A percentile compares a stretch with the other conserved stretches of the same genome.
Evolutionary conservation across 2,113 vertebrate species (phyloP).

Genomic region (cat (Felis catus)): F.catus_Fca126_mat1.0 CM031414.1:104627001-104627500

Average conservation of each 20-base stretch:
- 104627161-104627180: not conserved
- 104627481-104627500: not conserved
- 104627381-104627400: not conserved
- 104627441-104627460: not conserved
- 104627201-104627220: not conserved
- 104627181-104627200: not conserved
- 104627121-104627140: not conserved
- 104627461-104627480: not conserved
- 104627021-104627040: not conserved
- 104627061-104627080: not conserved
- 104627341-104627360: not conserved
- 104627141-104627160: not conserved
- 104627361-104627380: not conserved
- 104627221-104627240: not conserved
- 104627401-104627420: too few relatives aligned
- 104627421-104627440: too few relatives aligned
- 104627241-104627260: not conserved
- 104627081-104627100: not conserved
- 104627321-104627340: not conserved
- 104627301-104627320: not conserved
- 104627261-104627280: not conserved
- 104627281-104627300: not conserved
- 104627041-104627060: not conserved
- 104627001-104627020: not conserved
- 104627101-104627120: not conserved